Conservation (phyloP, 2,797 vertebrate species). For the Gobionotothen gibberifrons region DNA sequence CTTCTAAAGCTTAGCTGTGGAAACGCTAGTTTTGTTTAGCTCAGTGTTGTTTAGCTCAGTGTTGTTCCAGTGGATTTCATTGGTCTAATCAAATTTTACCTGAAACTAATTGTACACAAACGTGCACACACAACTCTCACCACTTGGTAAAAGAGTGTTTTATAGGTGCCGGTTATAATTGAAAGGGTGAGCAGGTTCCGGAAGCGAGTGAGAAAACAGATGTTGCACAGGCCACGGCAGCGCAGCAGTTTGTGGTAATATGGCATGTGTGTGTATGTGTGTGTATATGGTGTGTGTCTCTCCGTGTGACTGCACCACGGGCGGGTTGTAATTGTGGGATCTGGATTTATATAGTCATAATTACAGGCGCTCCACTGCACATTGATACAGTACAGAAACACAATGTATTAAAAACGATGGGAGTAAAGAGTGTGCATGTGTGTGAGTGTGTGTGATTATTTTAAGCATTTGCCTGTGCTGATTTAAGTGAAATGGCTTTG, state of each 20-base stretch:
- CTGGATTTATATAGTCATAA: conserved; percentile 80
- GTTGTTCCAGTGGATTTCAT: conserved; percentile 7
- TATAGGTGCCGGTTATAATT: conserved; percentile 82
- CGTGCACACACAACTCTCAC: conserved; percentile 35
- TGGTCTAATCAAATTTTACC: conserved; percentile 34
- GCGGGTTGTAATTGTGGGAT: conserved; percentile 79
- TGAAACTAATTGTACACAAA: conserved; percentile 34
- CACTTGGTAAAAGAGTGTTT: conserved; percentile 68
- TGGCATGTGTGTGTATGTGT: conserved; percentile 37
- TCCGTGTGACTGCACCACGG: conserved; percentile 39
- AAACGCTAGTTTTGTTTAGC: neutral
- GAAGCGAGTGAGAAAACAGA: conserved; percentile 79
- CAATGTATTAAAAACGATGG: conserved; percentile 43
- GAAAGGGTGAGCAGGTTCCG: conserved; percentile 78
- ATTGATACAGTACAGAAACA: conserved; percentile 60
- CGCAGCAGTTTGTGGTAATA: conserved; percentile 56
- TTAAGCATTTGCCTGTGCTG: conserved; percentile 68
- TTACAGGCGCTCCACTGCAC: conserved; percentile 70
- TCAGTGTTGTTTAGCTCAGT: no score
- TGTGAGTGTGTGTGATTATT: conserved; percentile 63
- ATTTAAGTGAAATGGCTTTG: conserved; percentile 72
- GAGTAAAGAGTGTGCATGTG: conserved; percentile 13
- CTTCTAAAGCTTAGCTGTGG: neutral
- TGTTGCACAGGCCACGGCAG: conserved; percentile 70
- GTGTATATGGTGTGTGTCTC: conserved; percentile 12